A percentile compares a stretch with the other conserved stretches of the same genome.
These are phyloP conservation scores for Calypte anna DNA, from an alignment of 2,113 vertebrate genomes.

Conservation along the genomic window DNA sequence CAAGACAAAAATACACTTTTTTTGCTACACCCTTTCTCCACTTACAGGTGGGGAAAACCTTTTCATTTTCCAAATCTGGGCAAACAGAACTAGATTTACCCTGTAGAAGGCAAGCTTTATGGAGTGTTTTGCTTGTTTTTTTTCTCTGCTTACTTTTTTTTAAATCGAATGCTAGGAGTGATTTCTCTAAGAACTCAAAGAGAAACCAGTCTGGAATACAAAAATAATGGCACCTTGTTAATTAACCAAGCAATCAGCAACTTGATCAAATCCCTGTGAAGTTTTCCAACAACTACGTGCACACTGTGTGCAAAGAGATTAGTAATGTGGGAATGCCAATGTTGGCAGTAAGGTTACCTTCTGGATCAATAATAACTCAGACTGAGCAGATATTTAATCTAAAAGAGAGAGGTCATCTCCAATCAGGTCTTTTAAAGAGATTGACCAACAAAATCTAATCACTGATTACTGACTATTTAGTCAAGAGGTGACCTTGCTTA, in stretches of 20 bases:
- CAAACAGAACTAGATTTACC: background rate
- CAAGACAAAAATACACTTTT: background rate
- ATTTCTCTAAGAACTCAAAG: background rate
- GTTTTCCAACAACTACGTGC: constrained; percentile 35
- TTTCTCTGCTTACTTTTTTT: background rate
- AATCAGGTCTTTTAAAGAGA: constrained; percentile 70
- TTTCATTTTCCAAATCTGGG: background rate
- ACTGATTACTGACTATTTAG: constrained; percentile 63
- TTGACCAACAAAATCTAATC: constrained; percentile 56
- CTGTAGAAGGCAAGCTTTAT: background rate
- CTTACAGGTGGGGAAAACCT: background rate
- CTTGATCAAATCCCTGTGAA: constrained; percentile 60
- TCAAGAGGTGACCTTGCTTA: constrained; percentile 57
- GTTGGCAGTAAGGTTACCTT: constrained; percentile 60
- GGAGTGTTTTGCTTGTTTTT: background rate
- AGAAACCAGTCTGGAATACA: constrained; percentile 4
- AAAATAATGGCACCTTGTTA: constrained; percentile 49
- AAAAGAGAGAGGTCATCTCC: constrained; percentile 75
- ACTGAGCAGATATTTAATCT: constrained; percentile 66
- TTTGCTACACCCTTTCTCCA: background rate
- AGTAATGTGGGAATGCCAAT: constrained; percentile 36
- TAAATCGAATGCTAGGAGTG: background rate
- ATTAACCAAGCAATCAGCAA: constrained; percentile 57
- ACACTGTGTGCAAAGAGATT: constrained; percentile 45
- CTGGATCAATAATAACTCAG: constrained; percentile 75